Percentiles rank a stretch among this genome's conserved stretches.
Evolutionary conservation across 2,113 vertebrate species (phyloP).

Genomic region (Perca fluviatilis): DNA sequence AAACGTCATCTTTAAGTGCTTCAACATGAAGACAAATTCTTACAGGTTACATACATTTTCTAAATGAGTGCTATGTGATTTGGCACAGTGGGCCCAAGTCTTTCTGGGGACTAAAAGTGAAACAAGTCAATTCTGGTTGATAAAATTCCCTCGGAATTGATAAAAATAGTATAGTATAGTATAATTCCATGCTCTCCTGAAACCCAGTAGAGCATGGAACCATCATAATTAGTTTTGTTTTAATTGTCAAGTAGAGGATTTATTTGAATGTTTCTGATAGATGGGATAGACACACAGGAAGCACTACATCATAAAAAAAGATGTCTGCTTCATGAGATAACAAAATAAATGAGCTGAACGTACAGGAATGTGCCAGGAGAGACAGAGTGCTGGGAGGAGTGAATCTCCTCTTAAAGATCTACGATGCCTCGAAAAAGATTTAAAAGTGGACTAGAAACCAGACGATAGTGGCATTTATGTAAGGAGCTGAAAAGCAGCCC

Average conservation of each 20-base stretch:
- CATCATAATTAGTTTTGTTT: not conserved
- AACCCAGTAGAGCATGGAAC: not conserved
- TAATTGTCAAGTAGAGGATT: not conserved
- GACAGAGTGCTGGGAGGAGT: not conserved
- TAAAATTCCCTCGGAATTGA: not conserved
- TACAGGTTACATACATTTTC: not conserved
- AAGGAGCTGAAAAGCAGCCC: not conserved
- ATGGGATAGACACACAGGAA: constrained; percentile 15
- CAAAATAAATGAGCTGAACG: constrained; percentile 12
- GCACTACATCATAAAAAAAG: not conserved
- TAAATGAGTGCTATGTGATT: no score
- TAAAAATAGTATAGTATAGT: not conserved
- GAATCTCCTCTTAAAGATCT: constrained; percentile 18
- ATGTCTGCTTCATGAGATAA: constrained; percentile 16
- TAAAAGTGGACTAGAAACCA: not conserved
- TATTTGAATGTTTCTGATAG: not conserved
- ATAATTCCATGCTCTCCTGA: not conserved
- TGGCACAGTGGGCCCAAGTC: no score
- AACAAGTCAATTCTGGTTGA: no score
- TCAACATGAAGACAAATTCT: no score
- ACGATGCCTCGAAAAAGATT: constrained; percentile 18
- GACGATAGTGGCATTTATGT: constrained; percentile 22
- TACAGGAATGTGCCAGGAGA: constrained; percentile 42
- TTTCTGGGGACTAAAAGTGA: no score
- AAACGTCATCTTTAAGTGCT: not conserved